phyloP scores from a whole-genome alignment of 2,113 vertebrate species.

The Malurus alboscapulatus region DNA sequence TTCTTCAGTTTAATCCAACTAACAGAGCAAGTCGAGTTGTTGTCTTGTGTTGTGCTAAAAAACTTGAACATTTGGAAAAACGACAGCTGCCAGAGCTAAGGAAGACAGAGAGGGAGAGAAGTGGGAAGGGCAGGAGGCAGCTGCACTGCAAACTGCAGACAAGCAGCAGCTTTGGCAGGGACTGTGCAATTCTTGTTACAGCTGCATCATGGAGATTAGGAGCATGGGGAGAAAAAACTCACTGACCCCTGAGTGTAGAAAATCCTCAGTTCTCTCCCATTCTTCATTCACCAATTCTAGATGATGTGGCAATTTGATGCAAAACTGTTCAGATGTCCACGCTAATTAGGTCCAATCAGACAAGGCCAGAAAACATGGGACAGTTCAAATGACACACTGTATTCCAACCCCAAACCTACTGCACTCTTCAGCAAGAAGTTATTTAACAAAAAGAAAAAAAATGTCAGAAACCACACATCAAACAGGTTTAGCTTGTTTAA shows the following conservation, averaged over 20 bases:
- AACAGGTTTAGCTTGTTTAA: not conserved
- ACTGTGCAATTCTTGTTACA: not conserved
- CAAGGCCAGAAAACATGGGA: not conserved
- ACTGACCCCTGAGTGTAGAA: not conserved
- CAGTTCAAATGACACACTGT: not conserved
- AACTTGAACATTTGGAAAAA: not conserved
- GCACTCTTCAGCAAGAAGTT: not conserved
- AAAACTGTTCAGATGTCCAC: not conserved
- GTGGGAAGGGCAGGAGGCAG: not conserved
- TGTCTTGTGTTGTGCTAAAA: not conserved
- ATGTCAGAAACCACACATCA: not conserved
- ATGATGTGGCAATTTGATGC: not conserved
- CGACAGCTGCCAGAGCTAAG: not conserved
- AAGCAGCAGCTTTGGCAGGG: not conserved
- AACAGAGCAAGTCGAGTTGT: not conserved
- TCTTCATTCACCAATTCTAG: not conserved
- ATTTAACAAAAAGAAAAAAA: not conserved
- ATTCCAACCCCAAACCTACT: not conserved
- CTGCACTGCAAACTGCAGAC: not conserved
- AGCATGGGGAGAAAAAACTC: fast-evolving
- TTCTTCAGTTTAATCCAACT: not conserved
- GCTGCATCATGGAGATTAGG: not conserved
- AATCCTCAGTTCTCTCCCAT: not conserved
- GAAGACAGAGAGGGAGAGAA: not conserved
- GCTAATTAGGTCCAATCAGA: not conserved